Percentiles rank a stretch among this genome's conserved stretches.
These are phyloP conservation scores for Spinibarbus caldwelli DNA, from an alignment of 2,797 vertebrate species.

Conservation along the genomic window DNA sequence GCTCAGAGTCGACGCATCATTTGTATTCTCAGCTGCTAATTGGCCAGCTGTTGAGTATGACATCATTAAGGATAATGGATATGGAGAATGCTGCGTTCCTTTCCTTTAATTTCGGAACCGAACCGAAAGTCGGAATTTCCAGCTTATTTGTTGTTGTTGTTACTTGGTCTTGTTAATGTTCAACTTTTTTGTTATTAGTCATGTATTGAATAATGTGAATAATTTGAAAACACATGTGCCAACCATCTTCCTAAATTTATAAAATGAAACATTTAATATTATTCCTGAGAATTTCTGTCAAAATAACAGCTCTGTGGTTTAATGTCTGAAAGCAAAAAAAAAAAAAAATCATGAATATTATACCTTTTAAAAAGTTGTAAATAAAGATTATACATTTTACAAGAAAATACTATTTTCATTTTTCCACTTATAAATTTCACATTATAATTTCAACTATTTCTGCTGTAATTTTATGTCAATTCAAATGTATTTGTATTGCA, in stretches of 20 bases:
- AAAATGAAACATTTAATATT: neutral
- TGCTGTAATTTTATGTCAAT: too few relatives aligned
- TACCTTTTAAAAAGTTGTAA: too few relatives aligned
- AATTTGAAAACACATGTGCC: neutral
- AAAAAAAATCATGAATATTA: too few relatives aligned
- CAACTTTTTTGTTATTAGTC: neutral
- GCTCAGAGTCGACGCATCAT: constrained; percentile 6
- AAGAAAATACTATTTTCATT: too few relatives aligned
- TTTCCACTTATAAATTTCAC: too few relatives aligned
- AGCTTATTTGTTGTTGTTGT: neutral
- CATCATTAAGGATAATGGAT: constrained; percentile 31
- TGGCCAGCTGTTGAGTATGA: constrained; percentile 49
- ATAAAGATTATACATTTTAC: too few relatives aligned
- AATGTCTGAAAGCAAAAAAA: too few relatives aligned
- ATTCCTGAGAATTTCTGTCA: neutral
- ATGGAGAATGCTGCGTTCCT: neutral
- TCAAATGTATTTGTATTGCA: too few relatives aligned
- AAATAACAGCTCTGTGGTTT: neutral
- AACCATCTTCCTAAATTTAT: neutral
- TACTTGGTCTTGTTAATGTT: neutral
- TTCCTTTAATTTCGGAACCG: neutral
- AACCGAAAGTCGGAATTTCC: neutral
- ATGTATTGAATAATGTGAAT: neutral
- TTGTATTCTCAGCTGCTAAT: constrained; percentile 34
- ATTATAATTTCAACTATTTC: too few relatives aligned